Evolutionary conservation across 2,888 invertebrate species (phyloP), one percentile per base, ranked within the genome.

Genomic region (Desoria tigrina): DNA sequence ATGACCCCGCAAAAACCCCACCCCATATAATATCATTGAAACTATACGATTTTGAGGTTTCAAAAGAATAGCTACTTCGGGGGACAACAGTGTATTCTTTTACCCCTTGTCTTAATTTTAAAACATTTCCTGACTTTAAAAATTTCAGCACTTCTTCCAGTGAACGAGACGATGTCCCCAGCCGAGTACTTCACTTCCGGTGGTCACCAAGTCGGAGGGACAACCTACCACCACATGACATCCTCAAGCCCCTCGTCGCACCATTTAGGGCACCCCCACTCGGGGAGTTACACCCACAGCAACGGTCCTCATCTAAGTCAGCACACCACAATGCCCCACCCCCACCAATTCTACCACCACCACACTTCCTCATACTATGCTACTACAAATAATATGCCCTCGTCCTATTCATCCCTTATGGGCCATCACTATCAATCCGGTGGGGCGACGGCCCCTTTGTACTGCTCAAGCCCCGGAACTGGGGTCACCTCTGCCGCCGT

Each of bases 151-250:
- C 55, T 55, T 4, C 4, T 55, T 26, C 55, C 55, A 4, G 49
- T 55, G 1, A 66, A 60, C 45, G 75, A 75, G 39, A 65, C 69
- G 18, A 61, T 74, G 73, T 67, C 69, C 49, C 42, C 73, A 11
- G 53, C 72, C 28, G 75, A 75, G 61, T 75, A 75, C 42, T 75
- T 75, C 28, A 57, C 55, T 49, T 57, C 61, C 42, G 45, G 61
- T n/a, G 63, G 54, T 50, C 45, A 45, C 45, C 39, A 59, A 6
- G 51, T 45, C 27, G 50, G 42, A 18, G 67, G 73, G 37, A 61
- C 74, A 51, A 68, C 68, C n/a, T 74, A 75, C 63, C 75, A 75
- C 50, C 73, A 74, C 66, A 71, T 73, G 71, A 71, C 71, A 26
- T 60, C 75, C 18, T 61, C 69, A 2, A 42, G 39, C 26, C 37